Evolutionary conservation across 2,888 invertebrate species (phyloP), one percentile per base, ranked within the genome.

Genomic region (Pristionchus arcanus): DNA sequence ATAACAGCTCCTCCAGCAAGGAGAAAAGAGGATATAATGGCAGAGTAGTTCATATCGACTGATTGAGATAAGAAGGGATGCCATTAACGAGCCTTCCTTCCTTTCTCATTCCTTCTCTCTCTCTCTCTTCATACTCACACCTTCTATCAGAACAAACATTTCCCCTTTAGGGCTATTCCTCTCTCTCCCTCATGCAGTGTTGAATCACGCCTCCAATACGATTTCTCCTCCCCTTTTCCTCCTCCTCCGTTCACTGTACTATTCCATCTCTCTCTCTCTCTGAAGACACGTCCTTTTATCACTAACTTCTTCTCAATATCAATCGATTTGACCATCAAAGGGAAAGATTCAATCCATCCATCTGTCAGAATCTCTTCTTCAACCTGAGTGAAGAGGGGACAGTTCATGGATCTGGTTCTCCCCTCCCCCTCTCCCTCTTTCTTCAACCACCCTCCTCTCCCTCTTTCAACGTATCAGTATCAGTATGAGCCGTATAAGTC

Each of bases 11-110:
- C 86, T 86, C 86, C 86, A 31, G 86, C 86, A 37, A 86, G 86
- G 25, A 86, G 59, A 53, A 86, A 86, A n/a, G 86, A 86, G 25
- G 86, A 86, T 59, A 86, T 66, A n/a, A 86, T 86, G 37, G 86
- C 86, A 59, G 86, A 86, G 66, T 86, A 86, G 86, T 86, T 86
- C 86, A 86, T 86, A 53, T 84, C 53, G 55, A 84, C n/a, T 84
- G 53, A 53, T 31, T 34, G 53, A 55, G 83, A 84, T 84, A 84
- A 55, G 83, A 28, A 55, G 55, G 28, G 77, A 21, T 77, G 77
- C 42, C 77, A 77, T 77, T 77, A 42, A 77, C 77, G 77, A 42
- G 34, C 42, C 19, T 31, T 86, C 53, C 25, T 25, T 53, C 34
- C 53, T 63, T 28, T 19, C 55, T 31, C 31, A 4, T 31, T 55